phyloP scores from a whole-genome alignment of 1,140 invertebrate species.

The Drosophila varians region DNA sequence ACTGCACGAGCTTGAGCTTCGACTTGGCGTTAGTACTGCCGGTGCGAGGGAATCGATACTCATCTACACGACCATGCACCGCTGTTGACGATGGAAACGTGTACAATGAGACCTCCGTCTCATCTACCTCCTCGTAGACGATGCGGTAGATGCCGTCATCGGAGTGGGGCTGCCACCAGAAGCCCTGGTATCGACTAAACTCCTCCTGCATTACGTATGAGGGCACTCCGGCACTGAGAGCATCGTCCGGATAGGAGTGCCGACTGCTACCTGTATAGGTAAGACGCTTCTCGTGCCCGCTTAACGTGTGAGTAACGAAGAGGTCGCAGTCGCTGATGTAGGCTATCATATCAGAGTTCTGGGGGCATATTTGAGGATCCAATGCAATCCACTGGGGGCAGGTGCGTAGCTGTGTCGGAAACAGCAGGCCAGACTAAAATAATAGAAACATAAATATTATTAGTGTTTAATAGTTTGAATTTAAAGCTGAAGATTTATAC shows the following conservation, averaged over 20 bases:
- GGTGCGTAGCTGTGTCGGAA: constrained; percentile 89
- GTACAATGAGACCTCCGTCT: constrained; percentile 95
- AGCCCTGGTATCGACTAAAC: constrained; percentile 97
- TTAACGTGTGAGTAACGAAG: constrained; percentile 92
- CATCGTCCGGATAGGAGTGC: constrained; percentile 89
- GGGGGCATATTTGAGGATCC: constrained; percentile 96
- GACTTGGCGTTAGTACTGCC: constrained; percentile 95
- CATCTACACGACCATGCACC: constrained; percentile 91
- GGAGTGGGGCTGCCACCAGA: constrained; percentile 97
- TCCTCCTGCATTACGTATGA: constrained; percentile 99
- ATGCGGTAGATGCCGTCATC: constrained; percentile 92
- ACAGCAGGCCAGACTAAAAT: constrained; percentile 86
- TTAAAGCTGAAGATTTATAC: too few relatives aligned
- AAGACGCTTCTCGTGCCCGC: constrained; percentile 89
- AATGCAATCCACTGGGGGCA: constrained; percentile 88
- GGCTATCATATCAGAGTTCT: constrained; percentile 93
- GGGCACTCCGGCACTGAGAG: constrained; percentile 94
- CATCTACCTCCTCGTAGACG: constrained; percentile 98
- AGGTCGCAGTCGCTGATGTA: constrained; percentile 96
- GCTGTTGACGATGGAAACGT: constrained; percentile 92
- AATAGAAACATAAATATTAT: background rate
- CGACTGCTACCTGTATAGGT: constrained; percentile 93
- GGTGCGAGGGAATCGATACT: constrained; percentile 95
- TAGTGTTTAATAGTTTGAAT: too few relatives aligned
- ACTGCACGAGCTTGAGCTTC: constrained; percentile 94